A percentile compares a stretch with the other conserved stretches of the same genome.
Conservation (phyloP, 37 sponge, comb jelly and placozoan genomes). For the Spongilla lacustris region DNA sequence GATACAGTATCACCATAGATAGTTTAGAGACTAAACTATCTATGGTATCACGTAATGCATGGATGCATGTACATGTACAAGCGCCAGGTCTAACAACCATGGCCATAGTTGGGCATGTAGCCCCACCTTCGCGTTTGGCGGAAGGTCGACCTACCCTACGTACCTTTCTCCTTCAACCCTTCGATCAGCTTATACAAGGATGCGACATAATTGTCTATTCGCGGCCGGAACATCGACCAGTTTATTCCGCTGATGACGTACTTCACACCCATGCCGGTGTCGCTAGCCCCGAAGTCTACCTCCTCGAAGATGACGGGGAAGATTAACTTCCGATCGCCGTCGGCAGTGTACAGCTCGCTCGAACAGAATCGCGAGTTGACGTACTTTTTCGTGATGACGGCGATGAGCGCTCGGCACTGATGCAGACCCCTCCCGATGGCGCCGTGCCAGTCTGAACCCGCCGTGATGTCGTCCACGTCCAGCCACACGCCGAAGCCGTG, state of each 20-base stretch:
- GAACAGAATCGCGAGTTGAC: conserved; percentile 64
- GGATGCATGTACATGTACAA: no score
- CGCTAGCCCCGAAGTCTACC: conserved; percentile 47
- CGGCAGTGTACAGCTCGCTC: conserved; percentile 77
- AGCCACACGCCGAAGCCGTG: conserved; percentile 60
- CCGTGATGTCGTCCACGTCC: conserved; percentile 54
- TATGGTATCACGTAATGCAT: no score
- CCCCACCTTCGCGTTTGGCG: no score
- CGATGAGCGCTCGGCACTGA: conserved; percentile 51
- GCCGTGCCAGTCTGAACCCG: conserved; percentile 68
- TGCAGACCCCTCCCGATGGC: conserved; percentile 73
- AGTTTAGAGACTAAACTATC: no score
- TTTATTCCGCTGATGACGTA: conserved; percentile 72
- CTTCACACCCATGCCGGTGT: conserved; percentile 61
- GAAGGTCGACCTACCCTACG: no score
- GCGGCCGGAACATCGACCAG: conserved; percentile 80
- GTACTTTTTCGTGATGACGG: conserved; percentile 73
- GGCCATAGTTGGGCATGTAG: no score
- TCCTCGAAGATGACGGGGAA: conserved; percentile 81
- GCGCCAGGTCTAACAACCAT: no score
- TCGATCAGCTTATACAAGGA: conserved; percentile 42
- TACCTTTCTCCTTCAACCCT: conserved; percentile 63
- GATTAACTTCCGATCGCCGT: conserved; percentile 63
- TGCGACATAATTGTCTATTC: conserved; percentile 53
- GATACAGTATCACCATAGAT: no score